Percentiles rank a stretch among this genome's conserved stretches.
phyloP scores from a whole-genome alignment of 2,888 invertebrate genomes.

The Synanthedon formicaeformis region DNA sequence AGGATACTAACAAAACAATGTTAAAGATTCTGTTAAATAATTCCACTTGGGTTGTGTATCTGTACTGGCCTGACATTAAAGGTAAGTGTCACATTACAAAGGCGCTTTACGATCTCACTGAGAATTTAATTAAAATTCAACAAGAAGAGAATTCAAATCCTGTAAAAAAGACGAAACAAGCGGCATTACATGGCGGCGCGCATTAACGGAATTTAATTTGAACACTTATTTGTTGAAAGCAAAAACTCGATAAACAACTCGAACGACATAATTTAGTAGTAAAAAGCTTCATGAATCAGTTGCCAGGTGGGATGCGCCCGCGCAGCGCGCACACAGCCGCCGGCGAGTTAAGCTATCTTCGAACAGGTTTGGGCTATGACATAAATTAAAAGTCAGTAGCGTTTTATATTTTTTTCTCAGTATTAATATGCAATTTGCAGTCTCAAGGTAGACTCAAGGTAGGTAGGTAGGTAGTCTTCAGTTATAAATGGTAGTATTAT shows the following conservation, averaged over 20 bases:
- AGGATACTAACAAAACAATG: no score
- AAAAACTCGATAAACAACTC: slow-evolving; percentile 28
- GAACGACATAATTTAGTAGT: slow-evolving; percentile 24
- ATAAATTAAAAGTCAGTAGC: slow-evolving; percentile 2
- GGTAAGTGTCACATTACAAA: background rate
- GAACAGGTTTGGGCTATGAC: slow-evolving; percentile 13
- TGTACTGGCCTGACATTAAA: no score
- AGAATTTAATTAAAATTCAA: slow-evolving; percentile 8
- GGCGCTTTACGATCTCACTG: background rate
- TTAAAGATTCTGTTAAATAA: no score
- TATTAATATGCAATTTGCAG: background rate
- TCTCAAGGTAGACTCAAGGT: no score
- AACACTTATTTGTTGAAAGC: slow-evolving; percentile 27
- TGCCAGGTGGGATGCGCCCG: slow-evolving; percentile 27
- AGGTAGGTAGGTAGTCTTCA: no score
- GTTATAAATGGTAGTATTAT: no score
- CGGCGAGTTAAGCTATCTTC: slow-evolving; percentile 8
- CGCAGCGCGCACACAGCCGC: slow-evolving; percentile 9
- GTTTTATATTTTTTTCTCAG: background rate
- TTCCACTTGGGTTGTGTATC: no score
- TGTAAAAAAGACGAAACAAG: slow-evolving; percentile 11
- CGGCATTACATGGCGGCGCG: slow-evolving; percentile 25
- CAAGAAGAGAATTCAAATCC: slow-evolving; percentile 8
- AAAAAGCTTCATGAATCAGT: slow-evolving; percentile 25
- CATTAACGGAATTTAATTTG: slow-evolving; percentile 43